phyloP scores from a whole-genome alignment of 92 coral and sea anemone species.

The Parazoanthus darwini region DNA sequence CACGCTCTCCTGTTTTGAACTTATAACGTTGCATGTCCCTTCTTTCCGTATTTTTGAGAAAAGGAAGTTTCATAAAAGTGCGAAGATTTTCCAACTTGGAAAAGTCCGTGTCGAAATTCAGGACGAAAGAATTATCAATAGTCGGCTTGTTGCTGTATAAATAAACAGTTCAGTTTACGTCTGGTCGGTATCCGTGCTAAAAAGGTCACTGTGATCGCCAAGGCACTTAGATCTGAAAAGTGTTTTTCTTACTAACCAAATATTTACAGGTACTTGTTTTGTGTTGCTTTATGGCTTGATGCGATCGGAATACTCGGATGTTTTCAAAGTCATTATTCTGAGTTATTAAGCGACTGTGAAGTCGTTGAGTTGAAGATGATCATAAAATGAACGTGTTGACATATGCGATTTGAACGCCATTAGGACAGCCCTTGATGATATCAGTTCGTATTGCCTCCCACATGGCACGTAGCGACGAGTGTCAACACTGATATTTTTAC shows the following conservation, averaged over 20 bases:
- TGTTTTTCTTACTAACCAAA: conserved; percentile 17
- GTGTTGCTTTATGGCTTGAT: neutral
- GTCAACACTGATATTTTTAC: neutral
- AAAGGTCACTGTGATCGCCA: neutral
- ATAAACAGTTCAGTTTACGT: neutral
- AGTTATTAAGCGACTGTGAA: conserved; percentile 4
- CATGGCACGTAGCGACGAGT: neutral
- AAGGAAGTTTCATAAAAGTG: too few relatives aligned
- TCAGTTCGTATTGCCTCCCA: conserved; percentile 20
- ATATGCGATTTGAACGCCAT: neutral
- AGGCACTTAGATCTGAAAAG: neutral
- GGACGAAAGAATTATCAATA: neutral
- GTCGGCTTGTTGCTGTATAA: neutral
- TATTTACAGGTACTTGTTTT: conserved; percentile 18
- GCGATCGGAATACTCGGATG: neutral
- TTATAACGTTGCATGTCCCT: neutral
- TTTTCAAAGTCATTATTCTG: conserved; percentile 18
- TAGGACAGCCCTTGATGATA: neutral
- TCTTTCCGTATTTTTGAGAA: neutral
- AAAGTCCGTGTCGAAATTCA: neutral
- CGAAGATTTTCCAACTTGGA: neutral
- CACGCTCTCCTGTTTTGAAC: neutral
- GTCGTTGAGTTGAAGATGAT: conserved; percentile 25
- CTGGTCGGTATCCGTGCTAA: neutral
- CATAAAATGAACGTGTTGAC: conserved; percentile 5